These are phyloP conservation scores for Chalcosyrphus nemorum DNA, from an alignment of 2,888 invertebrate genomes.

Conservation along the genomic window DNA sequence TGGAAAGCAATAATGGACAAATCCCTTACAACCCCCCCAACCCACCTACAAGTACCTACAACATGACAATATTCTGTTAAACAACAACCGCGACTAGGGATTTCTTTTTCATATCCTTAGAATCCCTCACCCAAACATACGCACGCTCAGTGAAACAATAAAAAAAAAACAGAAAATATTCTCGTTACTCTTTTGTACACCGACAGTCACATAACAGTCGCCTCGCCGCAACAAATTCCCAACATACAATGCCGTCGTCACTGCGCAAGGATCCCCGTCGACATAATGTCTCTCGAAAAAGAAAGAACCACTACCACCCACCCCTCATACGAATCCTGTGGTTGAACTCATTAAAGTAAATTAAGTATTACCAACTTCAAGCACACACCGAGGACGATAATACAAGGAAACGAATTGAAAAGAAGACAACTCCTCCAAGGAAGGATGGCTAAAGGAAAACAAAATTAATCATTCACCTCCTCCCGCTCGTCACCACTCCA, in stretches of 20 bases:
- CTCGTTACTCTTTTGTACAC: not conserved
- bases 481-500: not conserved
- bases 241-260: not conserved
- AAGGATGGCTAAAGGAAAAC: conserved; percentile 41
- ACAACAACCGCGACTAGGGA: not conserved
- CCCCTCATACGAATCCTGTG: conserved; percentile 14
- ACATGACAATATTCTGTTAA: not conserved
- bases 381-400: conserved; percentile 15
- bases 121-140: not conserved
- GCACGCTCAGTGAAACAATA: not conserved
- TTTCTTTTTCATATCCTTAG: not conserved
- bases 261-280: conserved; percentile 22
- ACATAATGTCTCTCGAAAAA: not conserved
- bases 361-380: conserved; percentile 54
- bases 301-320: not conserved
- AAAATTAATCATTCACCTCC: conserved; percentile 52
- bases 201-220: not conserved
- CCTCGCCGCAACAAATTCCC: conserved; percentile 5
- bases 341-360: conserved; percentile 59
- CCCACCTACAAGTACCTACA: too few species aligned
- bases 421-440: conserved; percentile 42
- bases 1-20: not conserved
- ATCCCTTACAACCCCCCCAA: not conserved
- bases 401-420: conserved; percentile 45
- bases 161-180: not conserved